phyloP scores from a whole-genome alignment of 2,113 vertebrate genomes.

The Megaleporinus macrocephalus region DNA sequence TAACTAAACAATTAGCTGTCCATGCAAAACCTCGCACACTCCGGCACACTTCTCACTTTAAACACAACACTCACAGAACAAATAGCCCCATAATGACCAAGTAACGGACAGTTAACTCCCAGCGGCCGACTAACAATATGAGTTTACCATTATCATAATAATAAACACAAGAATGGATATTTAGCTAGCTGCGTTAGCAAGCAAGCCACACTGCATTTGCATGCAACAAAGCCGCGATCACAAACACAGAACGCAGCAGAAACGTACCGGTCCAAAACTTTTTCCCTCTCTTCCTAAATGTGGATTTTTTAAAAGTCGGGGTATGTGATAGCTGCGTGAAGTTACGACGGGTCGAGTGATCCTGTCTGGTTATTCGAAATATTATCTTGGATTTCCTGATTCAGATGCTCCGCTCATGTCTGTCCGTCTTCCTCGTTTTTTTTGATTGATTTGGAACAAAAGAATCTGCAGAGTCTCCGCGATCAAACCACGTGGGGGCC shows the following conservation, averaged over 20 bases:
- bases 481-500: conserved; percentile 85
- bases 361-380: not conserved
- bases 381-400: conserved; percentile 73
- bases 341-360: not conserved
- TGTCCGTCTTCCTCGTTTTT: conserved; percentile 77
- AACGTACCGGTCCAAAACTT: conserved; percentile 59
- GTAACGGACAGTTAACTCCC: not conserved
- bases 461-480: conserved; percentile 86
- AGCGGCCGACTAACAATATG: not conserved
- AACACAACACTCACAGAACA: not conserved
- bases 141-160: not conserved
- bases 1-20: conserved; percentile 44
- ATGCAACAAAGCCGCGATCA: conserved; percentile 65
- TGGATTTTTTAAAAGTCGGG: not conserved
- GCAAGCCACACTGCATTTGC: conserved; percentile 64
- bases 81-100: not conserved
- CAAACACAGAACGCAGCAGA: conserved; percentile 49
- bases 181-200: conserved; percentile 50
- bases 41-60: not conserved
- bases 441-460: conserved; percentile 94
- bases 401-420: conserved; percentile 69
- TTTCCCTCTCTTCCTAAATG: conserved; percentile 14
- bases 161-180: not conserved
- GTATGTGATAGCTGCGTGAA: not conserved
- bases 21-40: not conserved